Evolutionary conservation across 2,888 invertebrate species (phyloP).

Genomic region (Andrena minutula): DNA sequence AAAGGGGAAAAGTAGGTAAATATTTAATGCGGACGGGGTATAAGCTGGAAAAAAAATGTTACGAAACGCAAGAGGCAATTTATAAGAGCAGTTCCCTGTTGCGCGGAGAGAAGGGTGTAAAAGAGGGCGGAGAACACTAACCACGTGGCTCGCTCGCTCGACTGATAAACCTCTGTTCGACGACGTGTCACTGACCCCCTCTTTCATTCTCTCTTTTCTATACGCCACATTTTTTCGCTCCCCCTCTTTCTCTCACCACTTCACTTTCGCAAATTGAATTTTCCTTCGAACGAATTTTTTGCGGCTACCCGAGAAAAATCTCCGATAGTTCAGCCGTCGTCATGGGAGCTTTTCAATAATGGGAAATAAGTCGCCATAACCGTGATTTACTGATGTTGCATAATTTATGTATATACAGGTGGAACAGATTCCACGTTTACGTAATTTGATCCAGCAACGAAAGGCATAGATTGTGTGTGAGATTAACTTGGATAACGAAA

Average conservation of each 20-base stretch:
- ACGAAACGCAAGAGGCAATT: neutral
- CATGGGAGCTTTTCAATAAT: no score
- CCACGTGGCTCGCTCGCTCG: constrained; percentile 71
- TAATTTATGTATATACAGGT: neutral
- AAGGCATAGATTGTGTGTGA: neutral
- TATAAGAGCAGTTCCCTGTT: constrained; percentile 3
- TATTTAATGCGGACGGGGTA: neutral
- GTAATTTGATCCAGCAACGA: neutral
- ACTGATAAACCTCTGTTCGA: constrained; percentile 76
- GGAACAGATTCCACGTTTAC: constrained; percentile 2
- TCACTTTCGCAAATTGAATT: neutral
- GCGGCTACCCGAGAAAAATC: no score
- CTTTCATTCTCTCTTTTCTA: constrained; percentile 38
- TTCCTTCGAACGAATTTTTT: neutral
- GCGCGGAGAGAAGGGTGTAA: constrained; percentile 29
- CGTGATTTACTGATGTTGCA: neutral
- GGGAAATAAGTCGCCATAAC: neutral
- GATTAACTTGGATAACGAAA: neutral
- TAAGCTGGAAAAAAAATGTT: neutral
- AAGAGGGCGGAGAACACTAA: constrained; percentile 53
- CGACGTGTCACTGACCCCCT: constrained; percentile 80
- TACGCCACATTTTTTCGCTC: constrained; percentile 17
- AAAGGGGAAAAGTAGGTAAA: neutral
- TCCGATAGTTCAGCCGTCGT: no score
- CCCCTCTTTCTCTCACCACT: neutral